phyloP scores from a whole-genome alignment of 2,888 invertebrate genomes.

The Aphidius colemani region DNA sequence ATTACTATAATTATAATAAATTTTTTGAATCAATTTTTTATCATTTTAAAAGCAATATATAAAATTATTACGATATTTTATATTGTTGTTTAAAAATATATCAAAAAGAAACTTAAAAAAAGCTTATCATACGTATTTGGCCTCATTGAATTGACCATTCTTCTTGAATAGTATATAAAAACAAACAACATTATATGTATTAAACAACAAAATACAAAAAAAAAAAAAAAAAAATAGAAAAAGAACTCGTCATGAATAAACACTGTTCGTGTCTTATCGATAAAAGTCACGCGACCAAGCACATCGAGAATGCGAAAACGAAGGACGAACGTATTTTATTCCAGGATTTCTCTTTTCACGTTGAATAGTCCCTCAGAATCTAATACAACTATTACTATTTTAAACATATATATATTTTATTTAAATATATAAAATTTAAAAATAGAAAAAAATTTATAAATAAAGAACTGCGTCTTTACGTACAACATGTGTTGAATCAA shows the following conservation, averaged over 20 bases:
- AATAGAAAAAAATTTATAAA: no score
- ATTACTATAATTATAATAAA: no score
- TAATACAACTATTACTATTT: not conserved
- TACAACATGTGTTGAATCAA: no score
- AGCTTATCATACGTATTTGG: not conserved
- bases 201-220: not conserved
- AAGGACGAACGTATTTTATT: slow-evolving; percentile 34
- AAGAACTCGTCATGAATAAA: slow-evolving; percentile 31
- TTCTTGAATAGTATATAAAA: slow-evolving; percentile 18
- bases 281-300: slow-evolving; percentile 43
- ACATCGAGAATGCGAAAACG: slow-evolving; percentile 5
- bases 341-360: slow-evolving; percentile 39
- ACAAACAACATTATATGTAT: slow-evolving; percentile 19
- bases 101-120: no score
- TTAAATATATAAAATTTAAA: no score
- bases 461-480: no score
- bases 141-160: slow-evolving; percentile 26
- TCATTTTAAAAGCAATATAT: no score
- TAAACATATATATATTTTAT: not conserved
- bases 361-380: slow-evolving; percentile 6
- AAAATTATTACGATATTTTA: no score
- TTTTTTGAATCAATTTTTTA: no score
- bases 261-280: slow-evolving; percentile 36
- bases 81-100: no score
- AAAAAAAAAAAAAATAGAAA: slow-evolving; percentile 12